These are phyloP conservation scores for Cephus pygmeus DNA, from an alignment of 2,888 invertebrate genomes.

Conservation along the genomic window DNA sequence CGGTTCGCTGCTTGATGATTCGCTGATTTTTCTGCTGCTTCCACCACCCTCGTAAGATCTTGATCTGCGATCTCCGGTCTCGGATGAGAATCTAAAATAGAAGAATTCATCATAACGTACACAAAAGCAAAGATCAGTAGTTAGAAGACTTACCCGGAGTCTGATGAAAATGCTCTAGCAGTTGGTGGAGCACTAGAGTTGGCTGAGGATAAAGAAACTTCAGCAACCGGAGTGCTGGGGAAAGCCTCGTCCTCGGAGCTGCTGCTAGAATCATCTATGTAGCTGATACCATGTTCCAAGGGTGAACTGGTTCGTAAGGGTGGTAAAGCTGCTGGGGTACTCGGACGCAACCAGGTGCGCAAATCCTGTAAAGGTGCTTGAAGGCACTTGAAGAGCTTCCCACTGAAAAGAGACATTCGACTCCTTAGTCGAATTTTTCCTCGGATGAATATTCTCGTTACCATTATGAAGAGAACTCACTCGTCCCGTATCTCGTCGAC, in stretches of 20 bases:
- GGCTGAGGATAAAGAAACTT: conserved; percentile 59
- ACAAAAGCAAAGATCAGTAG: conserved; percentile 20
- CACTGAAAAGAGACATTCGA: conserved; percentile 55
- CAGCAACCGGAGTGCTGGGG: conserved; percentile 68
- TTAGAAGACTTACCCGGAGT: conserved; percentile 53
- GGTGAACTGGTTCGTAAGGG: conserved; percentile 58
- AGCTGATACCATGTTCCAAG: conserved; percentile 56
- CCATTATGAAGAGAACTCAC: conserved; percentile 52
- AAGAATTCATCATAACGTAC: conserved; percentile 1
- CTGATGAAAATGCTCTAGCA: conserved; percentile 61
- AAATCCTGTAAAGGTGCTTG: conserved; percentile 71
- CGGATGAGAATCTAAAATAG: conserved; percentile 59
- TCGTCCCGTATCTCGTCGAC: conserved; percentile 66
- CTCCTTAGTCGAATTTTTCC: not conserved
- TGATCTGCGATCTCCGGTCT: conserved; percentile 60
- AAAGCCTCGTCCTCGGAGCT: conserved; percentile 62
- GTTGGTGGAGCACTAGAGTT: conserved; percentile 53
- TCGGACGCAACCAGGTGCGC: conserved; percentile 70
- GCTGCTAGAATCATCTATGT: conserved; percentile 59
- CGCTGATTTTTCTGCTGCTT: conserved; percentile 53
- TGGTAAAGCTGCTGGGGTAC: conserved; percentile 38
- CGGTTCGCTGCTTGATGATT: conserved; percentile 47
- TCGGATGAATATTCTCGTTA: not conserved
- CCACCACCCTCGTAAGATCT: conserved; percentile 53
- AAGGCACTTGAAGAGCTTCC: conserved; percentile 71